Percentiles rank a stretch among this genome's conserved stretches.
phyloP scores from a whole-genome alignment of 2,888 invertebrate genomes.

The Bruchidius siliquastri region DNA sequence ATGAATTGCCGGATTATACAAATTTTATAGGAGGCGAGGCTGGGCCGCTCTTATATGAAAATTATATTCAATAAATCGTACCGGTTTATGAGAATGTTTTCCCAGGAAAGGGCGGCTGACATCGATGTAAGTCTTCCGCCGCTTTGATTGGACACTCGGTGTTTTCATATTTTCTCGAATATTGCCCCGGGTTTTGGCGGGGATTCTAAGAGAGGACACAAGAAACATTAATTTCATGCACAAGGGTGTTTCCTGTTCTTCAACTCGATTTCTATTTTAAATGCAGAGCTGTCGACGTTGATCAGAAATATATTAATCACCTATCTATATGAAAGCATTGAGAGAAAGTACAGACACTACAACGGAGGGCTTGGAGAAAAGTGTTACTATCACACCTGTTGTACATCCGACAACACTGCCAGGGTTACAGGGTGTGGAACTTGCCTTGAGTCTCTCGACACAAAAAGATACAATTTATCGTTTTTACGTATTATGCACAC shows the following conservation, averaged over 20 bases:
- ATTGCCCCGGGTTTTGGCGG: neutral
- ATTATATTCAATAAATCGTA: neutral
- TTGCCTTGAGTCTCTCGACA: too few species aligned
- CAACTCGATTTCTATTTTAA: neutral
- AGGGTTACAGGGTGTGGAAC: too few species aligned
- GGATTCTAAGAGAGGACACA: neutral
- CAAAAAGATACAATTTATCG: too few species aligned
- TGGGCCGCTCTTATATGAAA: neutral
- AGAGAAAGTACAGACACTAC: too few species aligned
- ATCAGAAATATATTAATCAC: too few species aligned
- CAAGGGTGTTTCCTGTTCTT: neutral
- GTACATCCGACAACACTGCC: too few species aligned
- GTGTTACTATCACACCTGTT: too few species aligned
- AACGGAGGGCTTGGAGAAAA: too few species aligned
- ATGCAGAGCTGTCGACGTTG: too few species aligned
- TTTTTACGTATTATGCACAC: too few species aligned
- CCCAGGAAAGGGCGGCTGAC: neutral
- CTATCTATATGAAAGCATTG: too few species aligned
- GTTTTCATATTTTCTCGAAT: neutral
- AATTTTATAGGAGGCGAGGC: conserved; percentile 6
- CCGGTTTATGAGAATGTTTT: neutral
- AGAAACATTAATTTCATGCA: neutral
- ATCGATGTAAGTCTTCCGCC: neutral
- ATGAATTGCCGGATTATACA: conserved; percentile 6
- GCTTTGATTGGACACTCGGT: neutral